Evolutionary conservation across 92 coral and sea anemone species (phyloP), one percentile per base, ranked within the genome.

Genomic region (Porites divaricata): DNA sequence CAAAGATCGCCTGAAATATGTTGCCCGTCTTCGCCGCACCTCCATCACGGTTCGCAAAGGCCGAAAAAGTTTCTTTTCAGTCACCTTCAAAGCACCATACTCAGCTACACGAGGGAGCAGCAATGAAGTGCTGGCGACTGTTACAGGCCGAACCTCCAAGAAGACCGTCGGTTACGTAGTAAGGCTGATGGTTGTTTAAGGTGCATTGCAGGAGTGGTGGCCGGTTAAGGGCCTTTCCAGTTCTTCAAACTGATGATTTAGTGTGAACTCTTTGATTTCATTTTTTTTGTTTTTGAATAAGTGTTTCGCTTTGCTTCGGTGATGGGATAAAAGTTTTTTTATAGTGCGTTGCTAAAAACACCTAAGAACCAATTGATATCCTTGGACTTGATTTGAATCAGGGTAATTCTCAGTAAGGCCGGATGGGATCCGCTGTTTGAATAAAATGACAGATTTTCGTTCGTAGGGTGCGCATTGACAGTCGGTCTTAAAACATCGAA

Each of bases 1-100:
- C 26, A 91, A 91, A 52, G 98, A 94, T 65, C 91, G 91, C 62
- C 77, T 77, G 49, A 89, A 90, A 19, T 93, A 78, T 63, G 85
- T 77, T 9, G 70, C 68, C 5, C 74, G 66, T n/a, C 82, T 83
- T 61, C 90, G 93, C 52, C 84, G 81, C 61, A 76, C 72, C 19
- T 22, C 14, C 53, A 71, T 86, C 25, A 72, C 41, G 17, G 92
- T 91, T 71, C 83, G 85, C 63, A 70, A 81, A 49, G 81, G 86
- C 26, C 88, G 93, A 23, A 80, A 58, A 17, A 76, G 92, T 14
- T 67, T 83, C 88, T 88, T 92, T 57, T 77, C 87, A 35, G 83
- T 92, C 53, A 66, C 78, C 88, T 92, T 92, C 82, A 69, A 72
- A 53, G 96, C 93, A 21, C 76, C 90, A 4, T 11, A 76, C 67